These are phyloP conservation scores for Spinus olivaceus DNA, from an alignment of 2,797 vertebrate species.

Conservation along the genomic window DNA sequence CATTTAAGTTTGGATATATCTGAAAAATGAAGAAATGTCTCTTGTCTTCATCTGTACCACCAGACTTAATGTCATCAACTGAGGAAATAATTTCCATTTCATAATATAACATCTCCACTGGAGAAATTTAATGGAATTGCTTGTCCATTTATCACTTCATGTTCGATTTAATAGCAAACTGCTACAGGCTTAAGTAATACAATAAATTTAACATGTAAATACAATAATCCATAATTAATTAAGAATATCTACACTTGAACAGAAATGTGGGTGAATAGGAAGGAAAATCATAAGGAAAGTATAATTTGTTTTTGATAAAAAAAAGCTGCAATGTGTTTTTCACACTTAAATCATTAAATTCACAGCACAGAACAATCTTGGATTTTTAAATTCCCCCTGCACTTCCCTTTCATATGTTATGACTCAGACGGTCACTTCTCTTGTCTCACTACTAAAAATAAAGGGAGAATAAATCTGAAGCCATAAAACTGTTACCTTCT, in stretches of 20 bases:
- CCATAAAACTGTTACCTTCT: neutral
- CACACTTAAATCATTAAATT: neutral
- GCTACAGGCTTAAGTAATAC: neutral
- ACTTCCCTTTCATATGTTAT: neutral
- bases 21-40: neutral
- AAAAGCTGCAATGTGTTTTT: neutral
- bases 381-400: neutral
- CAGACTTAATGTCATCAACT: neutral
- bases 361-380: neutral
- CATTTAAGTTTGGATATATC: neutral
- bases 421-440: neutral
- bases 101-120: neutral
- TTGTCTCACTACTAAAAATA: neutral
- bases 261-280: neutral
- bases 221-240: neutral
- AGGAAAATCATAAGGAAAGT: neutral
- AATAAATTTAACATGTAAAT: neutral
- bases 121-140: neutral
- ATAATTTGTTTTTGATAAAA: neutral
- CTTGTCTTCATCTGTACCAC: neutral
- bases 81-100: neutral
- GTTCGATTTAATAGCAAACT: neutral
- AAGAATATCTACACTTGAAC: neutral
- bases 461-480: slow-evolving; percentile 22
- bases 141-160: neutral